These are phyloP conservation scores for Ceratitis capitata DNA, from an alignment of 1,140 invertebrate species.

Conservation along the genomic window DNA sequence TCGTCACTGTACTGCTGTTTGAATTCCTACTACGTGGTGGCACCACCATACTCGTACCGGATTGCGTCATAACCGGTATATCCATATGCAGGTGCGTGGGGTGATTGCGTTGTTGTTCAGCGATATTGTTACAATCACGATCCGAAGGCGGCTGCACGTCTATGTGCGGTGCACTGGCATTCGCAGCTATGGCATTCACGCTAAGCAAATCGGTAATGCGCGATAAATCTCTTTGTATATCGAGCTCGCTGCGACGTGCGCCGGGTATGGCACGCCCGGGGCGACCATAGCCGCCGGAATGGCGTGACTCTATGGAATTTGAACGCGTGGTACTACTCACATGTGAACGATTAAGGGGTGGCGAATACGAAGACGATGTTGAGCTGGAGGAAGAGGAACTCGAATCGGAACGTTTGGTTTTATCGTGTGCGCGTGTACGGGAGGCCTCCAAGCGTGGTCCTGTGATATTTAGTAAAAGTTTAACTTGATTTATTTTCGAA, in stretches of 20 bases:
- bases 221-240: slow-evolving; percentile 59
- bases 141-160: slow-evolving; percentile 60
- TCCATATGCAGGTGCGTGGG: slow-evolving; percentile 3
- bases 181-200: slow-evolving; percentile 26
- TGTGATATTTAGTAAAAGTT: no score
- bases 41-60: slow-evolving; percentile 52
- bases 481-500: neutral
- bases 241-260: slow-evolving; percentile 58
- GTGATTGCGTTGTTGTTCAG: neutral
- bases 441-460: slow-evolving; percentile 51
- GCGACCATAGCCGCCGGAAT: slow-evolving; percentile 60
- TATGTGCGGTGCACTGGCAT: slow-evolving; percentile 52
- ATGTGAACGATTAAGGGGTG: slow-evolving; percentile 49
- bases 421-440: slow-evolving; percentile 25
- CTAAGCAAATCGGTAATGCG: slow-evolving; percentile 52
- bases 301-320: slow-evolving; percentile 53
- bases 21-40: slow-evolving; percentile 57
- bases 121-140: neutral
- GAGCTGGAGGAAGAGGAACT: slow-evolving; percentile 51
- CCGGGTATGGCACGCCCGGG: slow-evolving; percentile 54
- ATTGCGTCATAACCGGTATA: slow-evolving; percentile 43
- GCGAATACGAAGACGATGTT: slow-evolving; percentile 51
- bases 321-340: slow-evolving; percentile 60
- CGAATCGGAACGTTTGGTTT: slow-evolving; percentile 34
- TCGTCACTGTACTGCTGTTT: slow-evolving; percentile 61